Evolutionary conservation across 2,888 invertebrate species (phyloP).

Genomic region (Cremastobaeus sp.): DNA sequence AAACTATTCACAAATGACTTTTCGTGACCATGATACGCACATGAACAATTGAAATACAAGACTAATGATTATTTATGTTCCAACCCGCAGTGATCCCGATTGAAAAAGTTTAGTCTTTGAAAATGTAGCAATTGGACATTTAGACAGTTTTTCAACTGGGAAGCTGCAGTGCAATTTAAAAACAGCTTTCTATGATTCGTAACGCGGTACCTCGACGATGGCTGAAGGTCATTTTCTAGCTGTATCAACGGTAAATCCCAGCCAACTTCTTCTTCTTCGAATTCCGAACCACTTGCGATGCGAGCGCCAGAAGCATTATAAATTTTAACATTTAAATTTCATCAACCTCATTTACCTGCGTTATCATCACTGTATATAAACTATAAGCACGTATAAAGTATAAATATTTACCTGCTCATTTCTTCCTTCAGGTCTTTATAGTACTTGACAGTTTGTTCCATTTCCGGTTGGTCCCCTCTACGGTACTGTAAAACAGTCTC

Average conservation of each 20-base stretch:
- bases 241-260: slow-evolving; percentile 82
- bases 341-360: slow-evolving; percentile 27
- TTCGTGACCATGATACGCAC: slow-evolving; percentile 9
- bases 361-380: too few relatives aligned
- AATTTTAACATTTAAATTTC: slow-evolving; percentile 72
- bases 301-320: slow-evolving; percentile 75
- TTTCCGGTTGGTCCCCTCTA: slow-evolving; percentile 72
- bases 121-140: not conserved
- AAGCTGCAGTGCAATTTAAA: slow-evolving; percentile 19
- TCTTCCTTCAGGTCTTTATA: slow-evolving; percentile 77
- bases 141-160: slow-evolving; percentile 23
- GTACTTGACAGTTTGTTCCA: slow-evolving; percentile 74
- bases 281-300: slow-evolving; percentile 79
- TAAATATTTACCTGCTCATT: slow-evolving; percentile 78
- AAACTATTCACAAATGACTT: slow-evolving; percentile 36
- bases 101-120: slow-evolving; percentile 21
- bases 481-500: slow-evolving; percentile 79
- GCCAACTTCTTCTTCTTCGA: slow-evolving; percentile 80
- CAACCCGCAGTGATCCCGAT: slow-evolving; percentile 8
- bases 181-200: slow-evolving; percentile 28
- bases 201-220: slow-evolving; percentile 73
- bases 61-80: slow-evolving; percentile 17
- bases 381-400: too few relatives aligned
- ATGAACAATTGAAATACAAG: not conserved
- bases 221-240: slow-evolving; percentile 78